These are phyloP conservation scores for Oryzias sinensis DNA, from an alignment of 2,797 vertebrate species.

Conservation along the genomic window DNA sequence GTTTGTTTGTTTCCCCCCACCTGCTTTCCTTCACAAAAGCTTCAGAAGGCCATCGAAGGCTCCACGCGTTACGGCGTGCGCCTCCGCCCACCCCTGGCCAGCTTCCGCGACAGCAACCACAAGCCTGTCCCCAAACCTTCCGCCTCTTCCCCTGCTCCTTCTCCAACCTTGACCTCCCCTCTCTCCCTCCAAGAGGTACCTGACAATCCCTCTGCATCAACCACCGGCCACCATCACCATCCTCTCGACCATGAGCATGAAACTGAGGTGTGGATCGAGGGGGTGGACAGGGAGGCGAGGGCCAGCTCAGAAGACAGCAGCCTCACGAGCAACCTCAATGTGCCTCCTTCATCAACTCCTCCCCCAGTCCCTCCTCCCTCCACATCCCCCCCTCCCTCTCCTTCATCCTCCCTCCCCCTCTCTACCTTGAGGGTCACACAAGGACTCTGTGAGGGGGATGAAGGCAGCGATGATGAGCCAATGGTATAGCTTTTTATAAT, in stretches of 20 bases:
- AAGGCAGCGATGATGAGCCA: slow-evolving; percentile 69
- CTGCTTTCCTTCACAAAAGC: slow-evolving; percentile 44
- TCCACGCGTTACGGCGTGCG: slow-evolving; percentile 87
- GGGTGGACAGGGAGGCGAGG: slow-evolving; percentile 30
- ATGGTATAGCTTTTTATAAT: slow-evolving; percentile 57
- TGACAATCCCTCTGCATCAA: slow-evolving; percentile 37
- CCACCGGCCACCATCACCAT: slow-evolving; percentile 17
- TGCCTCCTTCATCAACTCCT: slow-evolving; percentile 44
- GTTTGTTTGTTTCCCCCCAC: neutral
- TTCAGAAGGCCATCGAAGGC: slow-evolving; percentile 93
- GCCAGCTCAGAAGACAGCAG: slow-evolving; percentile 25
- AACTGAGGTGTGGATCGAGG: slow-evolving; percentile 69
- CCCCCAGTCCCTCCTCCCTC: slow-evolving; percentile 30
- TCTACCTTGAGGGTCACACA: slow-evolving; percentile 37
- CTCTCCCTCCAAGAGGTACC: slow-evolving; percentile 72
- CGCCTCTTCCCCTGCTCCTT: slow-evolving; percentile 33
- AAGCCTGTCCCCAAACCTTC: slow-evolving; percentile 60
- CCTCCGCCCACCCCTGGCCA: slow-evolving; percentile 90
- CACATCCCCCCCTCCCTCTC: slow-evolving; percentile 4
- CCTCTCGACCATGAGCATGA: slow-evolving; percentile 44
- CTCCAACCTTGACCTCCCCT: slow-evolving; percentile 37
- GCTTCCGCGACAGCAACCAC: slow-evolving; percentile 82
- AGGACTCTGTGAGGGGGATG: slow-evolving; percentile 33
- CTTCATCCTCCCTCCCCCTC: slow-evolving; percentile 42
- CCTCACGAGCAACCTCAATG: slow-evolving; percentile 43